Evolutionary conservation across 2,888 invertebrate genomes (phyloP), one percentile per base, ranked within the genome.

Genomic region (Melieria picta): DNA sequence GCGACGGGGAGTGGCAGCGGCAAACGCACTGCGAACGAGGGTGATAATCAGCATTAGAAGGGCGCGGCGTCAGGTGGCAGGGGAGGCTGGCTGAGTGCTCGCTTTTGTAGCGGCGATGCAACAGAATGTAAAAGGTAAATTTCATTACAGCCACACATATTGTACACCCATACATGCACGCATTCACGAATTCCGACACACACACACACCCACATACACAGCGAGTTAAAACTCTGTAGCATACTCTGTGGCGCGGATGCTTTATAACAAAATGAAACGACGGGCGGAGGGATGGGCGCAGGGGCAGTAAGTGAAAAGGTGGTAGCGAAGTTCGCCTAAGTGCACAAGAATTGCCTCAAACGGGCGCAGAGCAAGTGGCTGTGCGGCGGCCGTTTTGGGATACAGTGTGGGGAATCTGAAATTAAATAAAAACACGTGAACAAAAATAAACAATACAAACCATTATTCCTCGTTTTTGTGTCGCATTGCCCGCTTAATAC

Each of bases 171-270:
- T 43, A 47, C 62, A 30, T 30, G 30, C 30, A 30, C 30, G 30
- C 30, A 3, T 11, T 16, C 9, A 43, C 3, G 4, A n/a, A n/a
- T 30, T 13, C 57, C 7, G 7, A 58, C 16, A 7, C 58, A 13
- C 13, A 58, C 11, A 30, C 5, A 13, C 11, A 58, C n/a, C n/a
- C n/a, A 16, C 42, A n/a, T 5, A 30, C 7, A 58, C n/a, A 65
- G 46, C 57, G 58, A 77, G 77, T 78, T 75, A 79, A 73, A 74
- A 74, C 65, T 62, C 71, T 73, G 72, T 65, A 76, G 77, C 77
- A 77, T 77, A 77, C 74, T 73, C 74, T 77, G 30, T 30, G 30
- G 30, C 30, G 30, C 1, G 1, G 30, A 30, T 30, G 30, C 30
- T 30, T 30, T 30, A 30, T 30, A 30, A 30, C 30, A 30, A 30